These are phyloP conservation scores for Ramazzottius varieornatus DNA, from an alignment of 2,888 invertebrate species.

Conservation along the genomic window DNA sequence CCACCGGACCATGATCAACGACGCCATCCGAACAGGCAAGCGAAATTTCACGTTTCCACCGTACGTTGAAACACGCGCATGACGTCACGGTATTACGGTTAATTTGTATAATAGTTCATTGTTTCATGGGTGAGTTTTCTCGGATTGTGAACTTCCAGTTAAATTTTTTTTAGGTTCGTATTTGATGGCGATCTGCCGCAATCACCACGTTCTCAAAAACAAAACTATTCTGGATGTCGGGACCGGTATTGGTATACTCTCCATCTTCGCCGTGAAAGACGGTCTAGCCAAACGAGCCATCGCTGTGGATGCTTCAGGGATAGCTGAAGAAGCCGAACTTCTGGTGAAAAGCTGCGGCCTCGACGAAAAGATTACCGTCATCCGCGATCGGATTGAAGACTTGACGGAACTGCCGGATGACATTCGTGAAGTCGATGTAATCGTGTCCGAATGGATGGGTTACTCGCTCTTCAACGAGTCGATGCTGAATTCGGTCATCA, in stretches of 20 bases:
- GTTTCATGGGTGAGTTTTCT: too few relatives aligned
- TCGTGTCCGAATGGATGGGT: slow-evolving; percentile 25
- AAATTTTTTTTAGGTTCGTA: not conserved
- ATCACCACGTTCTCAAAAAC: slow-evolving; percentile 17
- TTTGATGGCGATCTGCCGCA: slow-evolving; percentile 15
- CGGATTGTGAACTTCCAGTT: too few relatives aligned
- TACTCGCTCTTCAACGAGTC: slow-evolving; percentile 24
- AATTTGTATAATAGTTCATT: too few relatives aligned
- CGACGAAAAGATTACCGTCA: slow-evolving; percentile 18
- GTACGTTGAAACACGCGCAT: too few relatives aligned
- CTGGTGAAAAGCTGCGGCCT: slow-evolving; percentile 13
- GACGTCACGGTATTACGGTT: too few relatives aligned
- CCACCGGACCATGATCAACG: slow-evolving; percentile 3
- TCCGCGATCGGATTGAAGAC: slow-evolving; percentile 22
- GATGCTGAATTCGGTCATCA: slow-evolving; percentile 23
- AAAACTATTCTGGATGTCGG: slow-evolving; percentile 22
- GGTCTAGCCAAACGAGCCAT: slow-evolving; percentile 21
- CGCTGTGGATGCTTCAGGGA: slow-evolving; percentile 10
- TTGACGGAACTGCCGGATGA: slow-evolving; percentile 17
- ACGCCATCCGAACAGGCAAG: not conserved
- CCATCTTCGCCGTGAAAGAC: slow-evolving; percentile 20
- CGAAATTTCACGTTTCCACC: too few relatives aligned
- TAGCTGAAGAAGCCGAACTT: not conserved
- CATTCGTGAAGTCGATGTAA: slow-evolving; percentile 19
- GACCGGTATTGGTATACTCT: slow-evolving; percentile 24